Evolutionary conservation across 2,797 vertebrate species (phyloP), one percentile per base, ranked within the genome.

Genomic region (Spheniscus humboldti): DNA sequence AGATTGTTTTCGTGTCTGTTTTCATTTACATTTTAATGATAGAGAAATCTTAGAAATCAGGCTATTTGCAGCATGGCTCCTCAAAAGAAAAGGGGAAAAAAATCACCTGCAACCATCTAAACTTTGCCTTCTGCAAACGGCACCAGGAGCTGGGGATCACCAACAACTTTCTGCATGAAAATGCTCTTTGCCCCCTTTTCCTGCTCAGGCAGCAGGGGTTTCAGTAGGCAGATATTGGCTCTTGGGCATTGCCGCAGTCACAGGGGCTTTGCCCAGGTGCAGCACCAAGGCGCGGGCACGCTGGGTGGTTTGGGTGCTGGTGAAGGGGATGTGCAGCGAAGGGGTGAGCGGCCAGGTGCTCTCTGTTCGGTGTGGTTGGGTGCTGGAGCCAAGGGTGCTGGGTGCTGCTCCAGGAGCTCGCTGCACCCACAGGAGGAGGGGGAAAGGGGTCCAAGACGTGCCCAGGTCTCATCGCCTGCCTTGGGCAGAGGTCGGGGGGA

Each of bases 1-100:
- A 97, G 96, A 97, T 97, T 96, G 96, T 95, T 94, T 96, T 97
- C 84, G 86, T 90, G 92, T 94, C 96, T 97, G 96, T 96, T 97
- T 97, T 95, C 94, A 97, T 96, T 97, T 97, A 96, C 95, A 97
- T 97, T 97, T 97, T 97, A 95, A 97, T 96, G 97, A 94, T 72
- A 47, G 86, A 75, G 81, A 84, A 80, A 80, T 88, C 33, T 69
- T 55, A 85, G 92, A 73, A 90, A 94, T 80, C 8, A 19, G 73
- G 77, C 86, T 95, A 31, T 91, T 92, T 85, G 84, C 87, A 75
- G 90, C 77, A 33, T 3, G 3, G 72, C 67, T 90, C 78, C 72
- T 75, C 66, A n/a, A 41, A 77, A 91, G 60, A 39, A 37, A 84
- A 48, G n/a, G 66, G 45, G 13, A 5, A 17, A 20, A 39, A 28